Evolutionary conservation across 2,797 vertebrate genomes (phyloP), one percentile per base, ranked within the genome.

Genomic region (Helarctos malayanus): DNA sequence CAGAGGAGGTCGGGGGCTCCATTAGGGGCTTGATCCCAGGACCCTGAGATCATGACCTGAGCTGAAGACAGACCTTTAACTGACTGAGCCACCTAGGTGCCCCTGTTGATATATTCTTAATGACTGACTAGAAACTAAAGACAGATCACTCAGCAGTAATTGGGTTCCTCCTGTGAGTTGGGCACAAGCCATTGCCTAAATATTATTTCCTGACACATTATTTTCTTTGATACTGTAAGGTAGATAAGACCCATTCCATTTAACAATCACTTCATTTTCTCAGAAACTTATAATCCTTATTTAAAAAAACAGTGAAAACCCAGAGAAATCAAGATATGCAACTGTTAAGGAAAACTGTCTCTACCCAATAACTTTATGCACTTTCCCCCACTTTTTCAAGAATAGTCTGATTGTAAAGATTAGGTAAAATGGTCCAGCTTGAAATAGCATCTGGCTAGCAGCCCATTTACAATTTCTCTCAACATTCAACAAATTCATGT

Each of bases 381-480:
- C 35, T 54, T 76, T 63, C 38, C 49, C 45, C 27, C 21, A 23
- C 29, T 68, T 86, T 90, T 79, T 76, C 57, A 80, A 80, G 14
- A 81, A 85, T 27, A 10, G 25, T 76, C 41, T 95, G 23, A 68
- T 78, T 91, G 73, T 96, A 85, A 93, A 94, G 61, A 84, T 80
- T 32, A 85, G n/a, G 41, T 78, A 89, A 95, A 92, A 82, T 73
- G 12, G 41, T 69, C 45, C 49, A 41, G 32, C 47, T 59, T 94
- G 69, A 76, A 94, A 76, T 80, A 52, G n/a, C 23, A 92, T 54
- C 29, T 89, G 12, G 59, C 54, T 92, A 75, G 54, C 18, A 85
- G 10, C 8, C 19, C 18, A 75, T 84, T 88, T 45, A 69, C n/a
- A 90, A 79, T 16, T 79, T 82, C 63, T 69, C 16, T 61, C 89